Percentiles rank a stretch among this genome's conserved stretches.
These are phyloP conservation scores for Drymodes brunneopygia DNA, from an alignment of 2,113 vertebrate species.

Conservation along the genomic window DNA sequence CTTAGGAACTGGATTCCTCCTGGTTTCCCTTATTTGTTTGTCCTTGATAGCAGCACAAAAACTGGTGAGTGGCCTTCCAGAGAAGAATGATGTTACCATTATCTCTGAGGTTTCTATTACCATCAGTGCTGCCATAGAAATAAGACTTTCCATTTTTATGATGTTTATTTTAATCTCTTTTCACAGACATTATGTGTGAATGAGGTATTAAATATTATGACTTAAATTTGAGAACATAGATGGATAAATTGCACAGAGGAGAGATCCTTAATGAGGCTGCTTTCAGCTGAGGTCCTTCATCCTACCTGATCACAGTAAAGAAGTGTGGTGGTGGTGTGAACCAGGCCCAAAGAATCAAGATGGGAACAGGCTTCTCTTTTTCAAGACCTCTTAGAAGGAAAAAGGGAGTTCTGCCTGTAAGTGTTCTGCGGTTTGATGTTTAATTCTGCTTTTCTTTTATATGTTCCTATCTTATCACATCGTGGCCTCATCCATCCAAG, in stretches of 20 bases:
- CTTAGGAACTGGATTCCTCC: slow-evolving; percentile 24
- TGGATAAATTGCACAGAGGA: not conserved
- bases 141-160: not conserved
- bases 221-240: not conserved
- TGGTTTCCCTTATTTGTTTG: not conserved
- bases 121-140: not conserved
- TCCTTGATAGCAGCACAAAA: not conserved
- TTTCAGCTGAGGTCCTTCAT: not conserved
- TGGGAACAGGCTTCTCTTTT: not conserved
- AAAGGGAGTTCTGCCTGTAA: not conserved
- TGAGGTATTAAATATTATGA: not conserved
- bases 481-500: not conserved
- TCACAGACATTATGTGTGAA: not conserved
- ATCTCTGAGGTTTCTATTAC: not conserved
- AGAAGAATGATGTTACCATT: not conserved
- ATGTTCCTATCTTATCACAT: not conserved
- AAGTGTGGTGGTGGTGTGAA: not conserved
- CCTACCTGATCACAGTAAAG: not conserved
- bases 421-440: not conserved
- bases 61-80: not conserved
- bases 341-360: not conserved
- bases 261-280: not conserved
- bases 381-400: not conserved
- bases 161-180: not conserved
- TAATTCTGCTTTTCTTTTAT: not conserved